Conservation (phyloP, 2,797 vertebrate genomes). For the Enteromius unitaeniatus region DNA sequence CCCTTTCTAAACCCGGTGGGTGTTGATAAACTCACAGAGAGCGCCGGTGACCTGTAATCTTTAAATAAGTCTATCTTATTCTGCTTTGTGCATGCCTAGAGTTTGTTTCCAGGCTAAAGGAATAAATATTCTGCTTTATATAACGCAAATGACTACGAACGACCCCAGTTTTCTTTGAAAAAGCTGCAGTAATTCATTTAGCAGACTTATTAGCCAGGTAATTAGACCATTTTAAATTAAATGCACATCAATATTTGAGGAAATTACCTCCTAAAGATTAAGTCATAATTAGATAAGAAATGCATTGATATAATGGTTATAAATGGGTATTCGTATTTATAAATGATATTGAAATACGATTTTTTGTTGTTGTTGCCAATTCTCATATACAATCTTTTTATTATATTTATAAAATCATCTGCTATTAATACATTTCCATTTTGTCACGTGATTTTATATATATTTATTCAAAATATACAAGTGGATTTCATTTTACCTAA, state of each 20-base stretch:
- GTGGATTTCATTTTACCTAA: not conserved
- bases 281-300: too few relatives aligned
- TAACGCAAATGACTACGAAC: not conserved
- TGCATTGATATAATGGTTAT: too few relatives aligned
- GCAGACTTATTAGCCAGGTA: not conserved
- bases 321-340: too few relatives aligned
- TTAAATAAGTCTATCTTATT: not conserved
- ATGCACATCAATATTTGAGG: not conserved
- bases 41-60: not conserved
- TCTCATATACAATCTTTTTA: too few relatives aligned
- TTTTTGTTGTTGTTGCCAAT: too few relatives aligned
- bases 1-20: not conserved
- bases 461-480: not conserved
- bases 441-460: too few relatives aligned
- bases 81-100: not conserved
- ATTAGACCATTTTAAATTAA: not conserved
- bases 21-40: not conserved
- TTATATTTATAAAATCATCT: too few relatives aligned
- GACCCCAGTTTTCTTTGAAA: not conserved
- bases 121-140: not conserved
- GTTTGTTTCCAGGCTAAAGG: not conserved
- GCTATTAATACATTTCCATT: too few relatives aligned
- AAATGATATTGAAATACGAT: too few relatives aligned
- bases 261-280: too few relatives aligned
- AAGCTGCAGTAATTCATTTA: not conserved